These are phyloP conservation scores for Coregonus suidteri DNA, from an alignment of 2,797 vertebrate genomes.

Conservation along the genomic window DNA sequence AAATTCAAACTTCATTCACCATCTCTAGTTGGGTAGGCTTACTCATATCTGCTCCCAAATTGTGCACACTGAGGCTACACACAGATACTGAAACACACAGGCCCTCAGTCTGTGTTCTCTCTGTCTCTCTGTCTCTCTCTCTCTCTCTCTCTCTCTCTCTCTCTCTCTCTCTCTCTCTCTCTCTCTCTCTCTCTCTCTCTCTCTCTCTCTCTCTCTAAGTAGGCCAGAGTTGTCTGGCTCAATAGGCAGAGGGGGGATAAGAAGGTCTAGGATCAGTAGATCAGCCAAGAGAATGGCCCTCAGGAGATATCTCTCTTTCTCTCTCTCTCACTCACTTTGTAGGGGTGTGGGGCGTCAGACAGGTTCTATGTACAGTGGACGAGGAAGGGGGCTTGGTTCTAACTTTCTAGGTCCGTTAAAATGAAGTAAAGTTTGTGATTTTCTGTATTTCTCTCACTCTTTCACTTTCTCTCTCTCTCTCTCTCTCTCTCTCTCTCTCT, in stretches of 20 bases:
- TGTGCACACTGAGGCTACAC: background rate
- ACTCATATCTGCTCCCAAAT: background rate
- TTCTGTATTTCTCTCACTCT: background rate
- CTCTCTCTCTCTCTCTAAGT: background rate
- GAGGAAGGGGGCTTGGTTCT: too few species aligned
- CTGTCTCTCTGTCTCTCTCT: background rate
- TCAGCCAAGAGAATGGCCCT: background rate
- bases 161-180: too few species aligned
- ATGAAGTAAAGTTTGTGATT: too few species aligned
- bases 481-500: too few species aligned
- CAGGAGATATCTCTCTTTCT: too few species aligned
- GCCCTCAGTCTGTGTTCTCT: background rate
- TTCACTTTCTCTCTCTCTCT: too few species aligned
- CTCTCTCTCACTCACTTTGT: too few species aligned
- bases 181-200: too few species aligned
- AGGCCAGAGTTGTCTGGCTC: background rate
- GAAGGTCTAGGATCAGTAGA: slow-evolving; percentile 15
- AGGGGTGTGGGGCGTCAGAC: too few species aligned
- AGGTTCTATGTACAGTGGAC: too few species aligned
- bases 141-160: background rate
- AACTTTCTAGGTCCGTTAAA: too few species aligned
- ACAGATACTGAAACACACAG: slow-evolving; percentile 1
- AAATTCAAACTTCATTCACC: too few species aligned
- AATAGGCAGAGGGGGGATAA: background rate
- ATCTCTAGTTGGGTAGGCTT: background rate